These are phyloP conservation scores for Sinella curviseta DNA, from an alignment of 1,140 invertebrate genomes.

Conservation along the genomic window DNA sequence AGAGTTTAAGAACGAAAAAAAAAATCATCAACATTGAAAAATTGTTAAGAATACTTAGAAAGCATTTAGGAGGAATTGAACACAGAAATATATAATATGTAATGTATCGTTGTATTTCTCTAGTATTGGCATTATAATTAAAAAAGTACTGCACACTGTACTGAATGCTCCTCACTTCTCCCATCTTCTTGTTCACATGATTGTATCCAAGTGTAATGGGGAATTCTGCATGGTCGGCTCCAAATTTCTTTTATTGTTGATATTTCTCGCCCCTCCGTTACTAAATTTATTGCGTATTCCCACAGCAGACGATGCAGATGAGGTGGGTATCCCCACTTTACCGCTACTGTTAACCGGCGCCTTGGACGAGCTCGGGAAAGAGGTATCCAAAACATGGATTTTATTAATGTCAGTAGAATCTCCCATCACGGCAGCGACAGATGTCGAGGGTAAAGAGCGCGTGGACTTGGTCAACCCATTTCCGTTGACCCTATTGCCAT, in stretches of 20 bases:
- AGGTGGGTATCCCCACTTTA: conserved; percentile 17
- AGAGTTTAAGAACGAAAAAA: too few relatives aligned
- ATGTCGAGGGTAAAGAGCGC: neutral
- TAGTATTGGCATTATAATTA: too few relatives aligned
- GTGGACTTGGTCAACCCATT: neutral
- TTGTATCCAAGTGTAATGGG: conserved; percentile 45
- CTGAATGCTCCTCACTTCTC: too few relatives aligned
- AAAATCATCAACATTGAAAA: too few relatives aligned
- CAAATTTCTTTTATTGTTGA: conserved; percentile 31
- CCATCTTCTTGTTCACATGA: too few relatives aligned
- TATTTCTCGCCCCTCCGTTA: conserved; percentile 14
- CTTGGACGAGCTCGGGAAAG: conserved; percentile 24
- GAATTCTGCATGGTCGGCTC: conserved; percentile 46
- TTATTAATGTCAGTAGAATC: neutral
- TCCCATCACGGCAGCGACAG: neutral
- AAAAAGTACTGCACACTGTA: too few relatives aligned
- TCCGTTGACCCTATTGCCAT: neutral
- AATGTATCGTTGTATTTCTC: too few relatives aligned
- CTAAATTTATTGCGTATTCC: neutral
- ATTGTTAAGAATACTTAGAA: too few relatives aligned
- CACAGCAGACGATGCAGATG: conserved; percentile 24
- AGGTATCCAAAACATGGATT: conserved; percentile 5
- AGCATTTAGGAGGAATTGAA: too few relatives aligned
- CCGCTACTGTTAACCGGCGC: neutral
- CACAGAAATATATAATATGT: too few relatives aligned